Percentiles rank a stretch among this genome's conserved stretches.
Evolutionary conservation across 2,797 vertebrate genomes (phyloP).

Genomic region (Falco rusticolus): DNA sequence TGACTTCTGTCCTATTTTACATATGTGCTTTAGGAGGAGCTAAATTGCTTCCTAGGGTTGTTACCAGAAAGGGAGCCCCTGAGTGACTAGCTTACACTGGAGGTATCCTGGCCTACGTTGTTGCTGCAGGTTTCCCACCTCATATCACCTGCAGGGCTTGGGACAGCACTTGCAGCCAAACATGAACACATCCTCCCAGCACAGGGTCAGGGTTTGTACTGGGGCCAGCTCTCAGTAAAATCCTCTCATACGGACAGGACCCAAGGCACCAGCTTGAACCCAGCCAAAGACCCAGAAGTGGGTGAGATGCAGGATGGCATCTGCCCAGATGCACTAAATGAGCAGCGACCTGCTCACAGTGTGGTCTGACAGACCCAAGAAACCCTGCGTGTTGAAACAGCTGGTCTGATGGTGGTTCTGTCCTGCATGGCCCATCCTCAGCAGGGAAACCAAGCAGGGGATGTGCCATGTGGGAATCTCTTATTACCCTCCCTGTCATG

Average conservation of each 20-base stretch:
- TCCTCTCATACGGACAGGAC: not conserved
- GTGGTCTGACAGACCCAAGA: not conserved
- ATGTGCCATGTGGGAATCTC: not conserved
- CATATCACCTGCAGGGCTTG: not conserved
- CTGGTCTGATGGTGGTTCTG: not conserved
- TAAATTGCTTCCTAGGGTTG: accelerated
- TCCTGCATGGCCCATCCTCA: not conserved
- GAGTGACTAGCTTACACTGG: not conserved
- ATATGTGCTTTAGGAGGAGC: not conserved
- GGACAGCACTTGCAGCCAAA: not conserved
- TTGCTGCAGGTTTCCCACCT: not conserved
- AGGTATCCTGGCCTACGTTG: not conserved
- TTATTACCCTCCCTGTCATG: not conserved
- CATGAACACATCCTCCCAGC: not conserved
- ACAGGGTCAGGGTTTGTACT: not conserved
- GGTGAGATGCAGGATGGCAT: not conserved
- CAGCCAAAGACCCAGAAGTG: not conserved
- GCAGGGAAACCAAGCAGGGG: not conserved
- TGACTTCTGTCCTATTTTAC: not conserved
- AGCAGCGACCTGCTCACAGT: not conserved
- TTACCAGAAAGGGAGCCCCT: not conserved
- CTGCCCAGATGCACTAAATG: not conserved
- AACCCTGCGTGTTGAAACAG: not conserved
- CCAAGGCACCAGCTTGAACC: not conserved
- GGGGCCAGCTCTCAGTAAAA: not conserved